Conservation (phyloP, 2,888 invertebrate genomes). For the Parnassius apollo region DNA sequence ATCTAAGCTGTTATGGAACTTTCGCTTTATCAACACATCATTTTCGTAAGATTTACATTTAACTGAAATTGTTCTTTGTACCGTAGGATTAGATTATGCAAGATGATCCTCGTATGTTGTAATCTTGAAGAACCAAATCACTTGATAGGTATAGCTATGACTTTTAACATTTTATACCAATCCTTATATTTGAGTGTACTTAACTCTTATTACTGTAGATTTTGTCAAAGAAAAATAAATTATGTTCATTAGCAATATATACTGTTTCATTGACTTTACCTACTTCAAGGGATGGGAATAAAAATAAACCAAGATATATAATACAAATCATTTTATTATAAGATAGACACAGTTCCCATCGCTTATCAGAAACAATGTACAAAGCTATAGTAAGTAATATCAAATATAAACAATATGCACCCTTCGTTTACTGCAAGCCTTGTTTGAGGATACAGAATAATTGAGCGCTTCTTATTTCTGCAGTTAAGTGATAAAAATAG, state of each 20-base stretch:
- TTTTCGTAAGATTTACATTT: constrained; percentile 33
- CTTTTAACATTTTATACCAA: constrained; percentile 79
- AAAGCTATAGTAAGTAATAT: constrained; percentile 84
- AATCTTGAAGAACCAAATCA: constrained; percentile 74
- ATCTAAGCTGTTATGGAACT: constrained; percentile 31
- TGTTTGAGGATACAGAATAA: constrained; percentile 77
- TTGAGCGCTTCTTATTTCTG: constrained; percentile 79
- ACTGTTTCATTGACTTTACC: constrained; percentile 40
- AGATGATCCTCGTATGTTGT: constrained; percentile 62
- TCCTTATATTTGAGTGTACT: constrained; percentile 80
- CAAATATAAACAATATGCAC: constrained; percentile 82
- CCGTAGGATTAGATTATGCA: constrained; percentile 44
- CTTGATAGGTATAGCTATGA: constrained; percentile 71
- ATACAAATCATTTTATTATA: constrained; percentile 87
- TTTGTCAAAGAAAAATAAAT: constrained; percentile 78
- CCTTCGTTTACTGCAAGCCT: constrained; percentile 81
- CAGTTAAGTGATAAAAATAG: constrained; percentile 69
- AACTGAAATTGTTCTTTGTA: constrained; percentile 34
- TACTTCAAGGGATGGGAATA: constrained; percentile 21
- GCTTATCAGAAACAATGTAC: constrained; percentile 87
- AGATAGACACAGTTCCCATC: constrained; percentile 87
- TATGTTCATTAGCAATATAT: constrained; percentile 72
- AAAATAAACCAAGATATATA: constrained; percentile 68
- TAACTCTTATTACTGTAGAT: constrained; percentile 78
- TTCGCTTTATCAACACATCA: constrained; percentile 28